Evolutionary conservation across 2,113 vertebrate species (phyloP), one percentile per base, ranked within the genome.

Genomic region (Nerophis ophidion): DNA sequence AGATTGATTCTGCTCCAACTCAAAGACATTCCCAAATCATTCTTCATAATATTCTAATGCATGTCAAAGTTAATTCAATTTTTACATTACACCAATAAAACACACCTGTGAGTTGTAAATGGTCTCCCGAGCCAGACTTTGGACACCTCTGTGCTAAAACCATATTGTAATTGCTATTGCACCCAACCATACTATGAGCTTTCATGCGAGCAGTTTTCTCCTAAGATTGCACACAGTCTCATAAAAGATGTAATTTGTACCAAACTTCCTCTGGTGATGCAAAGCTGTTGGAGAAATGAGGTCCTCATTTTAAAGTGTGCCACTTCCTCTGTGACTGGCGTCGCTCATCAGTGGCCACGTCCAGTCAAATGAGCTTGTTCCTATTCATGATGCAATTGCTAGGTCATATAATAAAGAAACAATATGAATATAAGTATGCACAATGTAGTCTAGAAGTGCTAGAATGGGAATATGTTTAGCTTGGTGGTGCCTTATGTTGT

Each of bases 281-380:
- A 69, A 79, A 17, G 51, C 48, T 8, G 42, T 63, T 79, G 66
- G 45, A 72, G 67, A 81, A 84, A 83, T 38, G 2, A 76, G 70
- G 77, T 74, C 82, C 56, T 71, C 19, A 12, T 66, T 75, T 66
- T 66, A 45, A 80, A 77, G 71, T 81, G 79, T 79, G 79, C 56
- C 83, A 86, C 76, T 79, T 83, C 83, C 79, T 84, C 52, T 63
- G 81, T 76, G 80, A 72, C 69, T 46, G 34, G 57, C 56, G 68
- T 57, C 67, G 54, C 38, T 78, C 74, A 60, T 57, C 60, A 66
- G 66, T 5, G 46, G 46, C 59, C 19, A 16, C n/a, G 40, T 52
- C 55, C 33, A 55, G 17, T 53, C 57, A 71, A 64, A 58, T 35
- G 11, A 62, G 51, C 57, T 63, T 45, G 52, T 26, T 26, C 0